A percentile compares a stretch with the other conserved stretches of the same genome.
phyloP scores from a whole-genome alignment of 30 jellyfish, hydroid and myxozoan species.

The Nemopilema nomurai region DNA sequence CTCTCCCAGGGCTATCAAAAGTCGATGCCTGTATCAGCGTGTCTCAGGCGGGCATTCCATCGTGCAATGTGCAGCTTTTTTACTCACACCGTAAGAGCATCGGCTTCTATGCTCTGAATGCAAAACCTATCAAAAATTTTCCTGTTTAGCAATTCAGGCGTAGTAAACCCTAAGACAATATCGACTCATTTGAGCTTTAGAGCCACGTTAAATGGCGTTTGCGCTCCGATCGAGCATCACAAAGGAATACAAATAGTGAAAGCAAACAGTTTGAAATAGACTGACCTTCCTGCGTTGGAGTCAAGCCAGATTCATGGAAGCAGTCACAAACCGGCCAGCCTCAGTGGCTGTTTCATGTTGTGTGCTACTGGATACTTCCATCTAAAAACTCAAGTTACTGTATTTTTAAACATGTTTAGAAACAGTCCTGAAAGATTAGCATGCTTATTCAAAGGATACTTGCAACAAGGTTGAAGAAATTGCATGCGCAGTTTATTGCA shows the following conservation, averaged over 20 bases:
- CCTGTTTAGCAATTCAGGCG: slow-evolving; percentile 1
- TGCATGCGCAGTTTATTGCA: no score
- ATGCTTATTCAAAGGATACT: no score
- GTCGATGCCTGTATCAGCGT: no score
- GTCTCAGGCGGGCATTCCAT: no score
- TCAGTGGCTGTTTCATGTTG: neutral
- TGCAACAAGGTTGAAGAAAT: no score
- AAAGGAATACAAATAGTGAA: neutral
- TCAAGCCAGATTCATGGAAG: neutral
- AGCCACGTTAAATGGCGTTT: neutral
- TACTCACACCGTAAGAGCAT: no score
- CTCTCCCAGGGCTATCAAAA: no score
- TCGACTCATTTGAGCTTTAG: neutral
- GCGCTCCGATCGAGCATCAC: neutral
- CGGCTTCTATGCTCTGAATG: neutral
- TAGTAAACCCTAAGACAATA: slow-evolving; percentile 2
- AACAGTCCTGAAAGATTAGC: no score
- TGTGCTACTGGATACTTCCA: no score
- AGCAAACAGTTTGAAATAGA: neutral
- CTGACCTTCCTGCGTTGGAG: neutral
- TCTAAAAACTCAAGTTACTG: no score
- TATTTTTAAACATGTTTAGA: no score
- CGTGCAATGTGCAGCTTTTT: no score
- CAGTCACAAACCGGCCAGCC: neutral
- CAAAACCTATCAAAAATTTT: neutral